phyloP scores from a whole-genome alignment of 2,888 invertebrate species.

The Lasioglossum villosulum region DNA sequence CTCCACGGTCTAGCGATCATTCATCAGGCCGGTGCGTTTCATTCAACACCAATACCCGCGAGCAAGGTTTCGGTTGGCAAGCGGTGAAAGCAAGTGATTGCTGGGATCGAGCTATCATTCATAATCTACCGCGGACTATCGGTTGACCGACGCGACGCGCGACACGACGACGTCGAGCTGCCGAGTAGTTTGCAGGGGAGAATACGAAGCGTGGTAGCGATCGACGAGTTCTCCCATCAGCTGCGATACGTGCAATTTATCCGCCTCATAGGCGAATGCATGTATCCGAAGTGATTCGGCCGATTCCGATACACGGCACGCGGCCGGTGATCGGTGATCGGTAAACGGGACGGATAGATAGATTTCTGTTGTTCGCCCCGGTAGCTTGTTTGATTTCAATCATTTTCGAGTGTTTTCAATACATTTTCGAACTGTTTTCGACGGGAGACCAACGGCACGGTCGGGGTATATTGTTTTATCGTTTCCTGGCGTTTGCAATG shows the following conservation, averaged over 20 bases:
- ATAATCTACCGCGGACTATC: conserved; percentile 7
- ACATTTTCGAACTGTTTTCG: conserved; percentile 68
- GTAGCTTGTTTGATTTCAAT: conserved; percentile 73
- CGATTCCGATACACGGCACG: conserved; percentile 37
- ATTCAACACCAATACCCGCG: background rate
- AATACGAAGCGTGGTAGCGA: conserved; percentile 35
- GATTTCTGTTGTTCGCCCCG: conserved; percentile 48
- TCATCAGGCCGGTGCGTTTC: background rate
- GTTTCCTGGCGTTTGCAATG: conserved; percentile 67
- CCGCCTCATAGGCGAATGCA: conserved; percentile 53
- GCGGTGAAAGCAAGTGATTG: background rate
- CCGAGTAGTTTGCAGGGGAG: conserved; percentile 29
- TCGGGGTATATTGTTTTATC: conserved; percentile 68
- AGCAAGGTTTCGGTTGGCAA: conserved; percentile 1
- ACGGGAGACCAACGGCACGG: conserved; percentile 35
- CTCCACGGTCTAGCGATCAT: background rate
- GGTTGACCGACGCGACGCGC: background rate
- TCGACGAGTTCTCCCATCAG: conserved; percentile 34
- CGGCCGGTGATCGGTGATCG: background rate
- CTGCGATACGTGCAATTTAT: conserved; percentile 57
- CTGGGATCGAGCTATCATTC: background rate
- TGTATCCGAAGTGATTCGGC: conserved; percentile 53
- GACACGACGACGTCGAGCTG: conserved; percentile 11
- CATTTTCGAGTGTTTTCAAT: conserved; percentile 71
- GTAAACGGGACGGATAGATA: conserved; percentile 40